A percentile compares a stretch with the other conserved stretches of the same genome.
phyloP scores from a whole-genome alignment of 2,113 vertebrate species.

The Chionis minor region DNA sequence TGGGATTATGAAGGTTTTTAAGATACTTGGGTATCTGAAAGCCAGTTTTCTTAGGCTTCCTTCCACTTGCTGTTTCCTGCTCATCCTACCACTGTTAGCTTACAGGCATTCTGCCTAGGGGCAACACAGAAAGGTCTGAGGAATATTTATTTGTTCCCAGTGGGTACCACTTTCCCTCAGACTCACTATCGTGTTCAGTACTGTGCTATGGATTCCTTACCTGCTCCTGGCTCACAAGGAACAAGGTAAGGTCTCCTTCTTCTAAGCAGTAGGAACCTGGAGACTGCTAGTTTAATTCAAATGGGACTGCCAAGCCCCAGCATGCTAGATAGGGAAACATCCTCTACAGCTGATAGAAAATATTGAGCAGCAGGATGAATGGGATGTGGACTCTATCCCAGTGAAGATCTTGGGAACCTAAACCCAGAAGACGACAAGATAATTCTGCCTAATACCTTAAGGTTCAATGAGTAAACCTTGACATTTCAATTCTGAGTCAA shows the following conservation, averaged over 20 bases:
- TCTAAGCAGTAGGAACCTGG: background rate
- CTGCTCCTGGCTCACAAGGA: background rate
- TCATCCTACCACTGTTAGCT: background rate
- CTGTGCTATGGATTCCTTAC: background rate
- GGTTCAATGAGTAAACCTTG: background rate
- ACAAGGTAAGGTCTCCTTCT: background rate
- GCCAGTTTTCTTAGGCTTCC: background rate
- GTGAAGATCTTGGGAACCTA: background rate
- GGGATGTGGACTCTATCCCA: background rate
- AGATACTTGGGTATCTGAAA: background rate
- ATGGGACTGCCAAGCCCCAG: background rate
- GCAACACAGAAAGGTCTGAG: background rate
- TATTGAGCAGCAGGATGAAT: background rate
- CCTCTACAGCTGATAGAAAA: background rate
- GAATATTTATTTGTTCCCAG: background rate
- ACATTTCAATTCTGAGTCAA: background rate
- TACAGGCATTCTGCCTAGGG: background rate
- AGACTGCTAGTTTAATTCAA: background rate
- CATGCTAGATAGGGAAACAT: background rate
- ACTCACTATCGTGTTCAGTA: background rate
- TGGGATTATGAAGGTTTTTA: background rate
- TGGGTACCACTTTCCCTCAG: background rate
- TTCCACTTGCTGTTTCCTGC: background rate
- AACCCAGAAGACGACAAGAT: background rate
- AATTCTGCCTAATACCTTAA: background rate